Evolutionary conservation across 2,888 invertebrate genomes (phyloP).

Genomic region (Mellilla xanthometata): DNA sequence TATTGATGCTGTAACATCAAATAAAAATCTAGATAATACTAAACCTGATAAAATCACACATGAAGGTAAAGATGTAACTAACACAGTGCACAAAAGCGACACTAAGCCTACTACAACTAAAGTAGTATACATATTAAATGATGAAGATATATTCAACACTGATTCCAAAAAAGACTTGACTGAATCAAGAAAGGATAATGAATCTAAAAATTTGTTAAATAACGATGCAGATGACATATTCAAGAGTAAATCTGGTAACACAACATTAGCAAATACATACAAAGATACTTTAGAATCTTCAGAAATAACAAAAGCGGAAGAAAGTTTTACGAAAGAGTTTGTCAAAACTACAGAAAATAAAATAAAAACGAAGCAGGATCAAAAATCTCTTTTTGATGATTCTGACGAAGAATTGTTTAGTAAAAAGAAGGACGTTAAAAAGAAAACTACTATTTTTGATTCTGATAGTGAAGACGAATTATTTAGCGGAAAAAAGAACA

Average conservation of each 20-base stretch:
- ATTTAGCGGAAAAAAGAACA: conserved; percentile 44
- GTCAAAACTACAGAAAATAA: too few relatives aligned
- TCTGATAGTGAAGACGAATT: conserved; percentile 66
- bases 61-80: not conserved
- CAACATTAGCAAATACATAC: conserved; percentile 26
- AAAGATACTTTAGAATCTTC: conserved; percentile 7
- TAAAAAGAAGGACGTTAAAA: conserved; percentile 36
- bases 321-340: conserved; percentile 27
- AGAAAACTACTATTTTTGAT: conserved; percentile 49
- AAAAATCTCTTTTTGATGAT: conserved; percentile 53
- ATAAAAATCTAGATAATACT: not conserved
- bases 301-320: conserved; percentile 16
- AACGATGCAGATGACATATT: conserved; percentile 19
- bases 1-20: not conserved
- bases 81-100: not conserved
- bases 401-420: conserved; percentile 58
- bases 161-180: conserved; percentile 19
- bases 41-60: too few relatives aligned
- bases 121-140: conserved; percentile 66
- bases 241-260: conserved; percentile 12
- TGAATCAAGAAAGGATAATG: conserved; percentile 18
- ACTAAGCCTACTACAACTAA: conserved; percentile 42
- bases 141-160: conserved; percentile 67
- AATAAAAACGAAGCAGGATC: not conserved
- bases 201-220: conserved; percentile 11